Conservation (phyloP, 2,888 invertebrate species). For the Antheraea assamensis region DNA sequence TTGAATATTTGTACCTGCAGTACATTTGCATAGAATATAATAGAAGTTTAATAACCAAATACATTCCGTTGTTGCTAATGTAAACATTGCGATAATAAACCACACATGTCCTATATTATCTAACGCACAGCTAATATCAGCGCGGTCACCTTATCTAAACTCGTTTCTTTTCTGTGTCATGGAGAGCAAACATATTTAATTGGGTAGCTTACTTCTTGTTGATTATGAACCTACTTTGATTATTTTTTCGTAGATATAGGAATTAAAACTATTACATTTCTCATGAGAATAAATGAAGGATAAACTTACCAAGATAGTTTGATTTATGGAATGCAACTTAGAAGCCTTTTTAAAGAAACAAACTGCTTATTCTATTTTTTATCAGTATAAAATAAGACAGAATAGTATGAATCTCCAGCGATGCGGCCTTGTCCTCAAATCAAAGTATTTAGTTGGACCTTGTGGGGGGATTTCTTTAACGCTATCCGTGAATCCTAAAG, state of each 20-base stretch:
- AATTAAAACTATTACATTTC: background rate
- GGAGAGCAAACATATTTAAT: constrained; percentile 52
- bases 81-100: constrained; percentile 33
- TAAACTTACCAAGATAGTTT: background rate
- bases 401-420: background rate
- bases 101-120: constrained; percentile 60
- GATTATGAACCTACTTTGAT: background rate
- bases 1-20: background rate
- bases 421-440: constrained; percentile 53
- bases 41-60: background rate
- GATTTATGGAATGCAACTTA: no score
- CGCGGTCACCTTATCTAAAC: constrained; percentile 52
- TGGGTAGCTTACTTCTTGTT: background rate
- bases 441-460: constrained; percentile 50
- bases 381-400: background rate
- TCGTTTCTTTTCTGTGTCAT: constrained; percentile 72
- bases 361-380: background rate
- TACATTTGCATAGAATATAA: background rate
- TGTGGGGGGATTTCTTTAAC: constrained; percentile 35
- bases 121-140: constrained; percentile 38
- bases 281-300: background rate
- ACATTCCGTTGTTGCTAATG: constrained; percentile 9
- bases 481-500: constrained; percentile 15
- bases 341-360: background rate
- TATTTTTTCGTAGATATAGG: background rate